A percentile compares a stretch with the other conserved stretches of the same genome.
phyloP scores from a whole-genome alignment of 2,113 vertebrate genomes.

The Platycercus adscitus region DNA sequence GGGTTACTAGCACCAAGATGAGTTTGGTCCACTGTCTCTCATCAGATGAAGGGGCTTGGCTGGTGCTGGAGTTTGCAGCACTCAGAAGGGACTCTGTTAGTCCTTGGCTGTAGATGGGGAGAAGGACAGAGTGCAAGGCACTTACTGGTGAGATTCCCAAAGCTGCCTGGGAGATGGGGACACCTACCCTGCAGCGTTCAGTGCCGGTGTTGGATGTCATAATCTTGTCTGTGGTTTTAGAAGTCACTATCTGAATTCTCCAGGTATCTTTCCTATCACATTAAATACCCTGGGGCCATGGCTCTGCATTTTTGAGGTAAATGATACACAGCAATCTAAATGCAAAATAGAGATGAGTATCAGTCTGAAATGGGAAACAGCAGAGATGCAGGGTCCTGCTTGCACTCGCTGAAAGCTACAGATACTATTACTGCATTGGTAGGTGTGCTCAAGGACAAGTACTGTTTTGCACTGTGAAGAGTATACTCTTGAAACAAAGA shows the following conservation, averaged over 20 bases:
- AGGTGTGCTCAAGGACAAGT: background rate
- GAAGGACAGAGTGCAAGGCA: background rate
- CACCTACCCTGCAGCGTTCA: fast-evolving
- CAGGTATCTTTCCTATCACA: slow-evolving; percentile 2
- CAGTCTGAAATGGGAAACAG: background rate
- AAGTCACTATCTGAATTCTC: background rate
- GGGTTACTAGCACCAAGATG: background rate
- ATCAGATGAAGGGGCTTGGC: background rate
- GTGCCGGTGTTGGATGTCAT: background rate
- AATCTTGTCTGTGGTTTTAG: background rate
- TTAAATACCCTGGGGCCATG: background rate
- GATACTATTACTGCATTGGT: background rate
- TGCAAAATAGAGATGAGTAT: background rate
- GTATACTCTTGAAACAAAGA: background rate
- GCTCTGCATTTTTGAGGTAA: slow-evolving; percentile 15
- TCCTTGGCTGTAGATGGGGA: background rate
- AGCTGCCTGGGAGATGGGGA: background rate
- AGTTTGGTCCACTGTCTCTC: background rate
- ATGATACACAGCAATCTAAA: background rate
- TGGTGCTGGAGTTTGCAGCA: background rate
- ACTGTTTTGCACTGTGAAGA: background rate
- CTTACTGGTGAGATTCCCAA: background rate
- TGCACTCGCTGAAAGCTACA: background rate
- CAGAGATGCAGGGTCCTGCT: background rate
- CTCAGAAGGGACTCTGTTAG: background rate